Base-by-base conservation (phyloP, 2,888 invertebrate species). In the Saturnia pavonia region DNA sequence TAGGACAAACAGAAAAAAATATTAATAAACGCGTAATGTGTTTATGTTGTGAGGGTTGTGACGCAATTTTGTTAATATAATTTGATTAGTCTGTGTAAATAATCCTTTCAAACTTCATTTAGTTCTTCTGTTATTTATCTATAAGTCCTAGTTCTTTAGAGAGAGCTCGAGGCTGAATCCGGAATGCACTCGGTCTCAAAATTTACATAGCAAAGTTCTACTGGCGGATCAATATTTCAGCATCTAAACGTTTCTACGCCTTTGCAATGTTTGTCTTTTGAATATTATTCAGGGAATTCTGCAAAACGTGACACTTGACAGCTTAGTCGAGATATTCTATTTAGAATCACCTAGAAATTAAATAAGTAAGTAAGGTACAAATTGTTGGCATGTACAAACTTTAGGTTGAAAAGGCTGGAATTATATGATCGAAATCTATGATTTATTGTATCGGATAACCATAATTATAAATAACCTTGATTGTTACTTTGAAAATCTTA, bases 151-250 rank as follows among this genome's bases (percentile, higher is more conserved):
- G 16, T 12, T 42, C 34, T 42, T 14, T 12, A 63, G n/a, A 27
- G 63, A 16, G 43, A 57, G n/a, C 67, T 51, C 27, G 25, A 25
- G 25, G 40, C 48, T 45, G 48, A 27, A 34, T 16, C 8, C 45
- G 11, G 43, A 67, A 19, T 70, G 70, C 67, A 67, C 67, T 67
- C 25, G 22, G 34, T 16, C 34, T 57, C 43, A 19, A 48, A 67
- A 67, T 67, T 70, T 70, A 60, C 70, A 67, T 70, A 67, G 67
- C 27, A 67, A 57, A 67, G 70, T 67, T 66, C 54, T 42, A 57
- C 57, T 34, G 27, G 27, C 45, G 57, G 54, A 70, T 57, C 67
- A 42, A 54, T 70, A 67, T 54, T 66, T 65, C 43, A 70, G 57
- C 67, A 70, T 67, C 70, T 54, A 66, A 42, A 67, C 34, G 67